These are phyloP conservation scores for Scelioninae gen. 2 DNA, from an alignment of 2,888 invertebrate genomes.

Conservation along the genomic window DNA sequence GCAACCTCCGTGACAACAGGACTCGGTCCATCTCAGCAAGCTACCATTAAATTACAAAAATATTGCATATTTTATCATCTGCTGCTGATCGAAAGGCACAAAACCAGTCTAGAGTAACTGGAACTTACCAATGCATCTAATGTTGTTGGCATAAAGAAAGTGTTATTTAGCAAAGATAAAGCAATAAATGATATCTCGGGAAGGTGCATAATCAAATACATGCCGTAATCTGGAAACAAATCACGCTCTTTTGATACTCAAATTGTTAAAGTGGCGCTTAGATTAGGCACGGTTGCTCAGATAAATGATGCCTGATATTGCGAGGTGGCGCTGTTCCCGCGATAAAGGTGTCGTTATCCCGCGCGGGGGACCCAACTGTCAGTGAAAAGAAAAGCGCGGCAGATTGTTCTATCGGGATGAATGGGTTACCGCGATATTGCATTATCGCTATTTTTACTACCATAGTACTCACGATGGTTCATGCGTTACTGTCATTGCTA, in stretches of 20 bases:
- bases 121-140: slow-evolving; percentile 11
- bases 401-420: slow-evolving; percentile 47
- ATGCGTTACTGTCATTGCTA: slow-evolving; percentile 21
- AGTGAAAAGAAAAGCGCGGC: slow-evolving; percentile 10
- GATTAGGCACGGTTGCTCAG: slow-evolving; percentile 33
- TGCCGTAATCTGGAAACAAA: slow-evolving; percentile 36
- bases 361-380: slow-evolving; percentile 10
- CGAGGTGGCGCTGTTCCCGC: slow-evolving; percentile 31
- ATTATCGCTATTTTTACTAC: slow-evolving; percentile 33
- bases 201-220: slow-evolving; percentile 41
- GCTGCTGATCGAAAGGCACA: no score
- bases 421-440: slow-evolving; percentile 38
- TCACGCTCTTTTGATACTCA: slow-evolving; percentile 31
- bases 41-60: no score
- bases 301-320: slow-evolving; percentile 29
- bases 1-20: no score
- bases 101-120: no score
- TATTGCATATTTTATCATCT: no score
- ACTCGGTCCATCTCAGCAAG: no score
- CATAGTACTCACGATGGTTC: slow-evolving; percentile 25
- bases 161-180: slow-evolving; percentile 39
- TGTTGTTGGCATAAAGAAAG: slow-evolving; percentile 32
- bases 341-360: slow-evolving; percentile 48
- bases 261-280: slow-evolving; percentile 44
- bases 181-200: slow-evolving; percentile 37